Evolutionary conservation across 1,140 invertebrate genomes (phyloP).

Genomic region (Musca vetustissima): DNA sequence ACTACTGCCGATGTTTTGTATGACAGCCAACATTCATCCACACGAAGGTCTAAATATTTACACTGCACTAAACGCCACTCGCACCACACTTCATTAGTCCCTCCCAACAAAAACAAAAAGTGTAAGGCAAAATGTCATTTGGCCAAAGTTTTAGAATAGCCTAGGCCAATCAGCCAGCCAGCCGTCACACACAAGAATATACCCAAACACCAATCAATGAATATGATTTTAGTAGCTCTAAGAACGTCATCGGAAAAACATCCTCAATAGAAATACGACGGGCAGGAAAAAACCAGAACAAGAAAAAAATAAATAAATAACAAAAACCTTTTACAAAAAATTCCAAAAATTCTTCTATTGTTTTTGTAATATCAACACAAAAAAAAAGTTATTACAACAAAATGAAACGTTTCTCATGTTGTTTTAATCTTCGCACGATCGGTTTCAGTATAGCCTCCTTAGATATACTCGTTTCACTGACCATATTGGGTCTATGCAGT

Average conservation of each 20-base stretch:
- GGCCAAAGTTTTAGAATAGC: not conserved
- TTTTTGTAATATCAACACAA: too few relatives aligned
- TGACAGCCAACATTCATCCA: too few relatives aligned
- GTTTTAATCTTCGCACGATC: constrained; percentile 43
- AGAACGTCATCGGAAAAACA: constrained; percentile 14
- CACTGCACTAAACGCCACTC: too few relatives aligned
- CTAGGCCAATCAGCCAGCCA: too few relatives aligned
- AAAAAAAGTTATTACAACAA: not conserved
- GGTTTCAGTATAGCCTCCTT: constrained; percentile 43
- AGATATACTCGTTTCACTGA: constrained; percentile 39
- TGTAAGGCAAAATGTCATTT: constrained; percentile 14
- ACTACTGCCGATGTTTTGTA: too few relatives aligned
- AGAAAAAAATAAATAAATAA: not conserved
- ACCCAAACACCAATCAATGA: too few relatives aligned
- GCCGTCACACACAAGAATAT: too few relatives aligned
- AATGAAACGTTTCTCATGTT: constrained; percentile 52
- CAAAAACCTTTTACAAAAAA: not conserved
- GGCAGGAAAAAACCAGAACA: too few relatives aligned
- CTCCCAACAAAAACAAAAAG: too few relatives aligned
- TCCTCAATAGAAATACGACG: not conserved
- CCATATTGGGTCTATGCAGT: constrained; percentile 39
- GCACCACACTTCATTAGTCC: too few relatives aligned
- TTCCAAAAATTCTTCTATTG: too few relatives aligned
- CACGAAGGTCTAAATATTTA: too few relatives aligned
- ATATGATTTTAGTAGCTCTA: constrained; percentile 2